A percentile compares a stretch with the other conserved stretches of the same genome.
These are phyloP conservation scores for Hyaena hyaena DNA, from an alignment of 2,113 vertebrate genomes.

Conservation along the genomic window DNA sequence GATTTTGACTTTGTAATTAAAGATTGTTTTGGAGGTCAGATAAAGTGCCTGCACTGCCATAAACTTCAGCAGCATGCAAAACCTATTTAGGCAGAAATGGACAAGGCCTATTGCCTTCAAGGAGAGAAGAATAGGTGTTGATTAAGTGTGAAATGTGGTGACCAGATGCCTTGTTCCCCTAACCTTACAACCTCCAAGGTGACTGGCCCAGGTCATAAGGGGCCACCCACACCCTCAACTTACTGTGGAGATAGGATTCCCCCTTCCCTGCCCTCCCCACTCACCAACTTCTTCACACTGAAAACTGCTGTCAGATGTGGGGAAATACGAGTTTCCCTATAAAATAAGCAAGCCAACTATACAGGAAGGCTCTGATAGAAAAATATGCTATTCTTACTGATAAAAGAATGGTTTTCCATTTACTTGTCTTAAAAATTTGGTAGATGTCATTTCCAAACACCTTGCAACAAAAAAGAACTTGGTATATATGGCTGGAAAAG, in stretches of 20 bases:
- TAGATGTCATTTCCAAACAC: neutral
- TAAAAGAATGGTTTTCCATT: neutral
- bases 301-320: neutral
- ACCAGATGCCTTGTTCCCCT: neutral
- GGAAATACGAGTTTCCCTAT: neutral
- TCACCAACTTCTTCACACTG: neutral
- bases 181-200: neutral
- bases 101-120: neutral
- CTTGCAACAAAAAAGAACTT: neutral
- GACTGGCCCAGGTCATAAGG: neutral
- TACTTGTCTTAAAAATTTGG: neutral
- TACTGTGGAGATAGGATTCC: neutral
- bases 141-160: neutral
- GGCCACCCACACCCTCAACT: neutral
- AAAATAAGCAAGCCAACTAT: neutral
- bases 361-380: neutral
- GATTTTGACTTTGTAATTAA: slow-evolving; percentile 64
- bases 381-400: neutral
- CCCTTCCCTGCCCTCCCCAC: neutral
- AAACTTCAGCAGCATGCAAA: neutral
- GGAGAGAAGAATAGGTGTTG: neutral
- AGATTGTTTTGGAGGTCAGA: slow-evolving; percentile 41
- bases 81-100: neutral
- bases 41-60: neutral
- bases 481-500: neutral